Evolutionary conservation across 2,797 vertebrate species (phyloP).

Genomic region (Pseudochromis fuscus): DNA sequence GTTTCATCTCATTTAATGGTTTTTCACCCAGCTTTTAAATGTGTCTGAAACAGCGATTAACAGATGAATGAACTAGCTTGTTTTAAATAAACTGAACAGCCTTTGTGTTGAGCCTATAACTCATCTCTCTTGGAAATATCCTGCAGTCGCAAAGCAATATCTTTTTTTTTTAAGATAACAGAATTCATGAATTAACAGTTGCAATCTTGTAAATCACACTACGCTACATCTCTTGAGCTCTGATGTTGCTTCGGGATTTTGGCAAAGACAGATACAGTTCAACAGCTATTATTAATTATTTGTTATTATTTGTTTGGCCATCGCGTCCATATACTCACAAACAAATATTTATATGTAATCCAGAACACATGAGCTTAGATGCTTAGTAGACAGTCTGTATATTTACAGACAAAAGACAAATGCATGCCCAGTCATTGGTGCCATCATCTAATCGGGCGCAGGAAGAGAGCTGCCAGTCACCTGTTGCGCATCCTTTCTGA

Average conservation of each 20-base stretch:
- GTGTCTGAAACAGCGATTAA: conserved; percentile 4
- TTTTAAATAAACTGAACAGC: conserved; percentile 9
- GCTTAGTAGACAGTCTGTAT: not conserved
- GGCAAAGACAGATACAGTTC: not conserved
- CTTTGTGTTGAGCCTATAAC: conserved; percentile 3
- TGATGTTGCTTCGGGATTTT: not conserved
- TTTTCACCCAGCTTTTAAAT: not conserved
- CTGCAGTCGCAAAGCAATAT: not conserved
- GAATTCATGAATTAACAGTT: conserved; percentile 1
- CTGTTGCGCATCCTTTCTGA: not conserved
- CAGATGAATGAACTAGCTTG: conserved; percentile 7
- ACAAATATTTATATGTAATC: too few species aligned
- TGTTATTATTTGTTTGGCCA: not conserved
- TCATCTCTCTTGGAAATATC: not conserved
- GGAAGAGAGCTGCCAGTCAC: not conserved
- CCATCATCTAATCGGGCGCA: conserved; percentile 8
- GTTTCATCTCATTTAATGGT: not conserved
- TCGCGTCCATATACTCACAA: not conserved
- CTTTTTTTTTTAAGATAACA: not conserved
- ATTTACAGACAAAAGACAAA: not conserved
- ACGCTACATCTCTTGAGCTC: not conserved
- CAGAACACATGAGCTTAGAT: too few species aligned
- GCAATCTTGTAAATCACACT: not conserved
- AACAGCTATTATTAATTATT: not conserved
- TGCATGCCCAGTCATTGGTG: not conserved